These are phyloP conservation scores for Odocoileus virginianus DNA, from an alignment of 2,113 vertebrate species.

Conservation along the genomic window DNA sequence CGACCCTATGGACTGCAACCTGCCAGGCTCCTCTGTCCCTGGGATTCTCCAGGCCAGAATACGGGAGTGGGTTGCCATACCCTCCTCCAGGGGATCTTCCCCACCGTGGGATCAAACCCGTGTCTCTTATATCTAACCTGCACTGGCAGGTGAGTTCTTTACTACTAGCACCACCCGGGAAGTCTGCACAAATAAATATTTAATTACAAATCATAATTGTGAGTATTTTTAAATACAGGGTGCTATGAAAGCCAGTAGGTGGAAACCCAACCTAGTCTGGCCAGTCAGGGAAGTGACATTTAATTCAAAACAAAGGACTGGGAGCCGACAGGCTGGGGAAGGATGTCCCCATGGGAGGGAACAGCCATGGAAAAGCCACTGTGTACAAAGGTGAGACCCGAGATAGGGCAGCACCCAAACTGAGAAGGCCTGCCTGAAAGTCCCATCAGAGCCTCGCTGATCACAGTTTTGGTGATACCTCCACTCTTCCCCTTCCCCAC, in stretches of 20 bases:
- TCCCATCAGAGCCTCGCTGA: background rate
- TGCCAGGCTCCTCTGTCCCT: background rate
- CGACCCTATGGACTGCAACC: background rate
- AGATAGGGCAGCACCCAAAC: background rate
- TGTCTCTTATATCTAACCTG: background rate
- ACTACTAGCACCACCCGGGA: background rate
- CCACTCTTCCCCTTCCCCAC: background rate
- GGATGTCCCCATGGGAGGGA: background rate
- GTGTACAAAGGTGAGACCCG: background rate
- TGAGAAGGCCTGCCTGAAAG: background rate
- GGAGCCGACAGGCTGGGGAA: background rate
- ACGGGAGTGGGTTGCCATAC: background rate
- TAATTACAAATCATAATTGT: background rate
- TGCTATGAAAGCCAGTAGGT: background rate
- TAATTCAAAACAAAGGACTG: background rate
- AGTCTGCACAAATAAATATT: background rate
- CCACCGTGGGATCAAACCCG: background rate
- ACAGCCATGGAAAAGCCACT: background rate
- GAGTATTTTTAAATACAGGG: background rate
- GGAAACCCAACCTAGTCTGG: background rate
- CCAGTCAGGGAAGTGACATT: background rate
- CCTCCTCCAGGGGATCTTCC: background rate
- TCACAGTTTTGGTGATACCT: background rate
- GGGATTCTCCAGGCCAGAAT: background rate
- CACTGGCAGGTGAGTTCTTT: background rate